Evolutionary conservation across 2,113 vertebrate genomes (phyloP).

Genomic region (Microcebus griseorufus): DNA sequence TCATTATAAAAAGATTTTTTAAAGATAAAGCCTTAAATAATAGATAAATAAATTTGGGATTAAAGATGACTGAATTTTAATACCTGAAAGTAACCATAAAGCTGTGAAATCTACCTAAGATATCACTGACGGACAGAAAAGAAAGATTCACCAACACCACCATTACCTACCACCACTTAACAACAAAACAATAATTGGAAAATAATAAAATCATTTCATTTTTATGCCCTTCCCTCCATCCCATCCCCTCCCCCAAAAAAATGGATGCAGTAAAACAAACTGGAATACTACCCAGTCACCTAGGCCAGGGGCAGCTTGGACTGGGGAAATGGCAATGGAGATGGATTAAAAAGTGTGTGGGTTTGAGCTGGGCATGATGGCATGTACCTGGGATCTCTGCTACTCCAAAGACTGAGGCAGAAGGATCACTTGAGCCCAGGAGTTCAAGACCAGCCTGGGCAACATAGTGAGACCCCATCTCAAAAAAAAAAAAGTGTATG

Average conservation of each 20-base stretch:
- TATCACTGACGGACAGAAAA: not conserved
- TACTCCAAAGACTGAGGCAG: not conserved
- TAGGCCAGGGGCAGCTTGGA: not conserved
- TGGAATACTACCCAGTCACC: not conserved
- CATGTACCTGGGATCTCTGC: not conserved
- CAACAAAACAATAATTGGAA: too few relatives aligned
- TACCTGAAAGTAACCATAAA: not conserved
- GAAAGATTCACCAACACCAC: not conserved
- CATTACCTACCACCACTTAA: not conserved
- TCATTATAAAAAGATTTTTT: not conserved
- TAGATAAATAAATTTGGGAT: not conserved
- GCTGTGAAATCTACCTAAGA: not conserved
- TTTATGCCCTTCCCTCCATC: not conserved
- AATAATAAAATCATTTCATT: not conserved
- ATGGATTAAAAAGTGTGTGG: not conserved
- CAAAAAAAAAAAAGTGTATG: not conserved
- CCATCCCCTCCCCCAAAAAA: not conserved
- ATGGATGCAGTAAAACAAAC: not conserved
- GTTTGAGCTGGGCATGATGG: not conserved
- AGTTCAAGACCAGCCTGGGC: not conserved
- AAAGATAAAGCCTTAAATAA: not conserved
- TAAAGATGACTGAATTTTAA: not conserved
- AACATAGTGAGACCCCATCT: not conserved
- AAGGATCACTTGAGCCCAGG: not conserved
- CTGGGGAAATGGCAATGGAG: not conserved